These are phyloP conservation scores for Sarcophaga subvicina DNA, from an alignment of 2,888 invertebrate species.

Conservation along the genomic window DNA sequence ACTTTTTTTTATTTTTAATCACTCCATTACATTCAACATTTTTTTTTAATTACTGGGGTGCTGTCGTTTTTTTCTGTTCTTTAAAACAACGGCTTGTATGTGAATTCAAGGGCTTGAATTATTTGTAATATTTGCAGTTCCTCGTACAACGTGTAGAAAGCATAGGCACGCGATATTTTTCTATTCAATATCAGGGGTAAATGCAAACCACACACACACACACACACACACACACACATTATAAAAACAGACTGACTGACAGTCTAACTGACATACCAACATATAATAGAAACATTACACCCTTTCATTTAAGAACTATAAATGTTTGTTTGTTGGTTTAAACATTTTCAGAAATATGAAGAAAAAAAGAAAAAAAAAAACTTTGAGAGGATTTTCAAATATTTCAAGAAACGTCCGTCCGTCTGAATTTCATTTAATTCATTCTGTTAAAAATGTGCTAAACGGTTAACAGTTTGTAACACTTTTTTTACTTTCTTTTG, in stretches of 20 bases:
- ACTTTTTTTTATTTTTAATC: conserved; percentile 1
- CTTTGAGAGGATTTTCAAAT: neutral
- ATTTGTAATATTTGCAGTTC: conserved; percentile 16
- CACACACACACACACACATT: no score
- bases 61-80: neutral
- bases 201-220: neutral
- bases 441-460: conserved; percentile 62
- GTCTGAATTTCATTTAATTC: conserved; percentile 25
- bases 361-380: no score
- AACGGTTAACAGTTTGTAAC: conserved; percentile 68
- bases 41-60: conserved; percentile 38
- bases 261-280: neutral
- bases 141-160: neutral
- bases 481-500: conserved; percentile 14
- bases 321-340: neutral
- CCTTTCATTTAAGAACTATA: neutral
- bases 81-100: neutral
- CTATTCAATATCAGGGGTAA: conserved; percentile 57
- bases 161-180: conserved; percentile 39
- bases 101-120: conserved; percentile 47
- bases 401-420: neutral
- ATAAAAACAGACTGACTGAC: conserved; percentile 1
- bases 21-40: conserved; percentile 1
- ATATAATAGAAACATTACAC: neutral
- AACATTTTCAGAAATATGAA: no score